These are phyloP conservation scores for Dermochelys coriacea DNA, from an alignment of 2,797 vertebrate genomes.

Conservation along the genomic window DNA sequence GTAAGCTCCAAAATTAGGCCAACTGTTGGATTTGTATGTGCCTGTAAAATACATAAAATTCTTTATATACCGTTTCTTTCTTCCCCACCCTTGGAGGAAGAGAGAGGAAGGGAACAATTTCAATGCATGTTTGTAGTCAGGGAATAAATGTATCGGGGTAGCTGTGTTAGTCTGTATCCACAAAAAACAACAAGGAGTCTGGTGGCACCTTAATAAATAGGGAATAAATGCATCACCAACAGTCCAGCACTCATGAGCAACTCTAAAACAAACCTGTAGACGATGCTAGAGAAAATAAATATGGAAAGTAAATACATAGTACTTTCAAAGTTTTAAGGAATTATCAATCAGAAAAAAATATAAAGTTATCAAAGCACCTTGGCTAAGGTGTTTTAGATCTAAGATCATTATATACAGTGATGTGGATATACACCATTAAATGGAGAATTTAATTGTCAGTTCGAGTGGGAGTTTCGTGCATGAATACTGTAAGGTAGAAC, in stretches of 20 bases:
- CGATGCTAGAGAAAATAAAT: neutral
- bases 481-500: neutral
- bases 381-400: neutral
- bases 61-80: neutral
- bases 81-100: neutral
- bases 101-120: neutral
- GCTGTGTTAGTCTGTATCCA: too few relatives aligned
- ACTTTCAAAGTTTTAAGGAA: neutral
- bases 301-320: neutral
- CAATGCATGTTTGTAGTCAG: neutral
- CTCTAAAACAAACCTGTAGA: neutral
- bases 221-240: neutral
- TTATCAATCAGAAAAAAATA: too few relatives aligned
- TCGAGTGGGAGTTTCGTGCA: neutral
- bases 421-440: neutral
- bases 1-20: neutral
- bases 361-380: neutral
- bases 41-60: neutral
- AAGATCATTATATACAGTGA: neutral
- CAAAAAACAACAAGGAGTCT: too few relatives aligned
- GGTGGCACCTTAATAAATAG: too few relatives aligned
- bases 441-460: neutral
- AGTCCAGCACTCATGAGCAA: neutral
- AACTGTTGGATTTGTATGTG: neutral
- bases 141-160: neutral